These are phyloP conservation scores for Scaptomyza hsui DNA, from an alignment of 1,140 invertebrate species.

Conservation along the genomic window DNA sequence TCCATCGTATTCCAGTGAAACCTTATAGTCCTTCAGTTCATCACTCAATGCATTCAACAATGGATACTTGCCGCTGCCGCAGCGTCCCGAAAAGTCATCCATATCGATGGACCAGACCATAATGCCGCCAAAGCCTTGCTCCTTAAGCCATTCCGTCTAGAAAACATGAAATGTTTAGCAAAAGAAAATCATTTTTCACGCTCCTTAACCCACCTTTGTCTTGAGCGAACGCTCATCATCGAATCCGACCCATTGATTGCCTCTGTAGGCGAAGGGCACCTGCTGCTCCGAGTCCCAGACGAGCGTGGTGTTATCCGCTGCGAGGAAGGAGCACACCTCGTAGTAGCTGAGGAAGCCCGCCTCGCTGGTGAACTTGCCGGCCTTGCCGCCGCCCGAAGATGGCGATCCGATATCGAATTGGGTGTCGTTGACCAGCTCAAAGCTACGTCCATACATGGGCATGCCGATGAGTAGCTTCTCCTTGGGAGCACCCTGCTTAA, in stretches of 20 bases:
- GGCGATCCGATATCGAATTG: conserved; percentile 97
- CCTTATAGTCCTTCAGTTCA: conserved; percentile 92
- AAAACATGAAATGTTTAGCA: conserved; percentile 6
- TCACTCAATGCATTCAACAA: conserved; percentile 94
- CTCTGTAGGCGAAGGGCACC: conserved; percentile 96
- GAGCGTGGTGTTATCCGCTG: conserved; percentile 95
- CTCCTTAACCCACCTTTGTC: conserved; percentile 91
- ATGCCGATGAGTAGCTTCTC: conserved; percentile 98
- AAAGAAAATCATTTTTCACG: too few species aligned
- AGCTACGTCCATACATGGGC: conserved; percentile 97
- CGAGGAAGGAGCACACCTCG: conserved; percentile 97
- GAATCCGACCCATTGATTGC: conserved; percentile 97
- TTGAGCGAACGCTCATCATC: conserved; percentile 96
- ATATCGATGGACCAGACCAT: conserved; percentile 99
- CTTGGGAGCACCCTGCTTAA: conserved; percentile 96
- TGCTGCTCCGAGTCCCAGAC: conserved; percentile 98
- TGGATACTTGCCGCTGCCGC: conserved; percentile 96
- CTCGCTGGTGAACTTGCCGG: conserved; percentile 94
- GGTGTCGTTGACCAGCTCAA: conserved; percentile 94
- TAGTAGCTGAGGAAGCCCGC: conserved; percentile 97
- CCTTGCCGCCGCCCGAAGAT: conserved; percentile 92
- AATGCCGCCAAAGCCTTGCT: conserved; percentile 96
- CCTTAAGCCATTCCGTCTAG: conserved; percentile 96
- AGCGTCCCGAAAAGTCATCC: conserved; percentile 96
- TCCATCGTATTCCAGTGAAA: conserved; percentile 93